phyloP scores from a whole-genome alignment of 2,888 invertebrate genomes.

The Tribolium freemani region DNA sequence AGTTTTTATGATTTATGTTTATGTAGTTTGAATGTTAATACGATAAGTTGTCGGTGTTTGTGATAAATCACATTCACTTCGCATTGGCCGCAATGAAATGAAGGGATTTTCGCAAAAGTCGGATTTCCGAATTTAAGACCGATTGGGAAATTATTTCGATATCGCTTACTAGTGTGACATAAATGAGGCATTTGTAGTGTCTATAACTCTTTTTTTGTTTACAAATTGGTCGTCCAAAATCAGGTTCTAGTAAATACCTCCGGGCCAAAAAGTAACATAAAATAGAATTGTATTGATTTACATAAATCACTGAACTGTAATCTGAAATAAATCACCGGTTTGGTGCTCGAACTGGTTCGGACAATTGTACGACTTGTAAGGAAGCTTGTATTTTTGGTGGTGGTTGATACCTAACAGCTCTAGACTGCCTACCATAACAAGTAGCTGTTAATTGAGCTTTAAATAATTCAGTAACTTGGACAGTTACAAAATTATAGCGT shows the following conservation, averaged over 20 bases:
- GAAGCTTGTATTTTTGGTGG: background rate
- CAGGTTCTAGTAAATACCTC: background rate
- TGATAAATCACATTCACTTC: constrained; percentile 15
- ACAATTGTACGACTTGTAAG: background rate
- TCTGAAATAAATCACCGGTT: background rate
- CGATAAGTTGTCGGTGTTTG: constrained; percentile 3
- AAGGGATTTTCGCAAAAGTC: background rate
- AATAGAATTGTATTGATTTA: background rate
- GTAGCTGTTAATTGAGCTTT: too few relatives aligned
- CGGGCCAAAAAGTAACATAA: background rate
- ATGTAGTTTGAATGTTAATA: constrained; percentile 6
- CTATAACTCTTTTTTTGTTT: background rate
- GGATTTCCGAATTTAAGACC: background rate
- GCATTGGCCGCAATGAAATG: constrained; percentile 3
- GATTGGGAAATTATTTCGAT: background rate
- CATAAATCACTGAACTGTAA: background rate
- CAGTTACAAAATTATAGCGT: too few relatives aligned
- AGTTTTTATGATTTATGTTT: constrained; percentile 23
- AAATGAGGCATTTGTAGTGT: background rate
- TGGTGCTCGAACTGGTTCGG: background rate
- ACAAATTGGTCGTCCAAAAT: background rate
- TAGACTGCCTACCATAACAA: too few relatives aligned
- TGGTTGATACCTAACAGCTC: background rate
- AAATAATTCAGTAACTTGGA: too few relatives aligned
- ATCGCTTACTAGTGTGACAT: background rate